Base-by-base conservation (phyloP, 2,797 vertebrate species). In the Megaceryle alcyon region DNA sequence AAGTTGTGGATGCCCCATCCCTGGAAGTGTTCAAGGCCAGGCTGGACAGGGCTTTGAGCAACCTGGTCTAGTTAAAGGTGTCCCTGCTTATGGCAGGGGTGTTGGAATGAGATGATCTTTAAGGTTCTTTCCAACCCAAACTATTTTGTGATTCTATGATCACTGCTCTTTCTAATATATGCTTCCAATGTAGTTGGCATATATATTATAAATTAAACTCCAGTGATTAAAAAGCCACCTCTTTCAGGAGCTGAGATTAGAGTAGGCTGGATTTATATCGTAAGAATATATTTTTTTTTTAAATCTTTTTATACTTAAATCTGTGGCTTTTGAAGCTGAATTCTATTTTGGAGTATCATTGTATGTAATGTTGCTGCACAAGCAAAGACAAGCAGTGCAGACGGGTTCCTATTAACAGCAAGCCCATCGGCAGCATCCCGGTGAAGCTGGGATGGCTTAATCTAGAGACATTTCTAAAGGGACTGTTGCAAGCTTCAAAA, bases 111-210 rank as follows among this genome's bases (percentile, higher is more conserved):
- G 12, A 37, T 69, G 46, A 69, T 49, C n/a, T 28, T 37, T 35
- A 49, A 49, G 25, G 25, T 28, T 12, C 65, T 18, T 69, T 69
- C n/a, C 65, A 68, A 49, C 44, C 44, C 46, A 28, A 35, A 19
- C 64, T 10, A 31, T 43, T 64, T 20, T 15, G 20, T 16, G 31
- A 48, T 68, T 68, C 46, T 35, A 26, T 22, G 25, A 68, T 14
- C 25, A 22, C 28, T 44, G 18, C 26, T 31, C 44, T 44, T 84
- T 70, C 54, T 33, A 29, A 54, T 14, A 21, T 1, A 21, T 0
- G 0, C 7, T 44, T 68, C 77, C 43, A 37, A 4, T 1, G 0
- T 3, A 8, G 12, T 0, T 31, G 35, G 6, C 7, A 17, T 33
- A 4, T 15, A 3, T 11, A 8, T 29, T 49, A 5, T 20, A 33